These are phyloP conservation scores for Boloria euphrosyne DNA, from an alignment of 2,888 invertebrate species.

Conservation along the genomic window DNA sequence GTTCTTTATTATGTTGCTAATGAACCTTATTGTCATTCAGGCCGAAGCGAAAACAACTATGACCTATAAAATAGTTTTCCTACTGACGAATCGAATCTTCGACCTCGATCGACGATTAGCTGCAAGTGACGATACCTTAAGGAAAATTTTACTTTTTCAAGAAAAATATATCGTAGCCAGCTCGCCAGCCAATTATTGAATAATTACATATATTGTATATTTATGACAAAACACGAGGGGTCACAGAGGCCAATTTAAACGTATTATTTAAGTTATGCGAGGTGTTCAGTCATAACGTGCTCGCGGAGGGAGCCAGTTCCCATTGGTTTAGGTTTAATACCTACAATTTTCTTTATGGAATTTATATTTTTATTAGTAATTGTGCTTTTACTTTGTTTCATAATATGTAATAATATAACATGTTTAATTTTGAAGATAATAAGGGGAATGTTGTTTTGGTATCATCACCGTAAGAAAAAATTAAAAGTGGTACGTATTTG, in stretches of 20 bases:
- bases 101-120: too few species aligned
- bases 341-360: not conserved
- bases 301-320: not conserved
- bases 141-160: not conserved
- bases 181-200: not conserved
- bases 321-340: not conserved
- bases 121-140: not conserved
- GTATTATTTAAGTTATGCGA: not conserved
- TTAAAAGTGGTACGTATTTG: too few species aligned
- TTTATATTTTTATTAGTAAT: not conserved
- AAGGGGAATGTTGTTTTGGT: not conserved
- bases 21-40: too few species aligned
- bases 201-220: not conserved
- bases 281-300: slow-evolving; percentile 6
- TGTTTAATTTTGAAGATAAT: slow-evolving; percentile 6
- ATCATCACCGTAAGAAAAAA: too few species aligned
- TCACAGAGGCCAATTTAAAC: slow-evolving; percentile 8
- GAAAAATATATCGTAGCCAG: not conserved
- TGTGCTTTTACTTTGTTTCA: not conserved
- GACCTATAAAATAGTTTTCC: not conserved
- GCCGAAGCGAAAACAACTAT: not conserved
- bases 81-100: not conserved
- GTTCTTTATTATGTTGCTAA: too few species aligned
- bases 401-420: not conserved
- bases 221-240: slow-evolving; percentile 1